Evolutionary conservation across 2,797 vertebrate genomes (phyloP), one percentile per base, ranked within the genome.

Genomic region (Pagetopsis macropterus): DNA sequence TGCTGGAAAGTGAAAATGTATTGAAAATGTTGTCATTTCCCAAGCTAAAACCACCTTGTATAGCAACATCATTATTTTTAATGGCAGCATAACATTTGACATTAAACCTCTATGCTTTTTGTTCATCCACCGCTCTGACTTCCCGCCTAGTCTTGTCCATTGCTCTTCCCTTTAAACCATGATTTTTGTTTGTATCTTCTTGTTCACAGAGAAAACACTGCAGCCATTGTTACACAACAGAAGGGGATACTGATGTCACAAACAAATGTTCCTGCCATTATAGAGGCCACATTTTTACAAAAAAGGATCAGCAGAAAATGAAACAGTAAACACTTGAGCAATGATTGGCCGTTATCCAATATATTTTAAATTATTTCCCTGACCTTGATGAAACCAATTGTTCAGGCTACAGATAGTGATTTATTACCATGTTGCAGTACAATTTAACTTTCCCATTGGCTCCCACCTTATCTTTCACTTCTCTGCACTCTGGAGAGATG

Each of bases 1-100:
- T 9, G 17, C 88, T 89, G 72, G 33, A 83, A 81, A 73, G 68
- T 56, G 0, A 15, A 76, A 23, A 75, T 5, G n/a, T 10, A 46
- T 52, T 37, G 15, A n/a, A 70, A 63, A 69, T 13, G 21, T 40
- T 3, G 1, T 33, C 49, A 11, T 70, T 9, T 63, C 5, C 48
- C 64, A n/a, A 66, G 14, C 9, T 60, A 43, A 2, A 50, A 9
- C 23, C 49, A 62, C 40, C 59, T 11, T 0, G 13, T 23, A 5
- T 5, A 15, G 5, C 10, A 49, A 43, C 13, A 52, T 9, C 2
- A 9, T 19, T 19, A 49, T 27, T 1, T 23, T 70, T n/a, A 60
- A 66, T 43, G 9, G 23, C 14, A 70, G 15, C 17, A 23, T 33
- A 27, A 75, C 17, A 66, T 65, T 68, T 17, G 9, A 77, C 16